Base-by-base conservation (phyloP, 1,140 invertebrate genomes). In the Stenopsyche tienmushanensis region DNA sequence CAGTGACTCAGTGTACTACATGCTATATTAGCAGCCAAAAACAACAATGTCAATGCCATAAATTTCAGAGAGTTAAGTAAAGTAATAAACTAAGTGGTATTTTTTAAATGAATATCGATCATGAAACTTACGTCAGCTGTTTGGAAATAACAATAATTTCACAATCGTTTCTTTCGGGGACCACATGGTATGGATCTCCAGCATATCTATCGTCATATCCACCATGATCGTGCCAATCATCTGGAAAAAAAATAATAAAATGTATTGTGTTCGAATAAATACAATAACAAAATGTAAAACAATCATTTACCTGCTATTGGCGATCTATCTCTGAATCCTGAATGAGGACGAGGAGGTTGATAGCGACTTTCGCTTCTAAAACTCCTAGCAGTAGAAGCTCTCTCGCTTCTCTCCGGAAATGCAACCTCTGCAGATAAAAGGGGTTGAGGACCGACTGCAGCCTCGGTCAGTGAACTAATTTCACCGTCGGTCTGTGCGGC, bases 121-220 rank as follows among this genome's bases (percentile, higher is more conserved):
- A 29, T 26, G 7, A 62, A 62, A 83, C 85, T 86, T 82, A 93
- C 91, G 90, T 92, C 50, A 93, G 83, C 7, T 80, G 75, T 76
- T 91, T 91, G 24, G 88, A 88, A 0, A 91, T 86, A 10, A 92
- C 90, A 70, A 94, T 91, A 58, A 94, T 93, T 79, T 94, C 92
- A 77, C 91, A 93, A 72, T 94, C 91, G 78, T 94, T 94, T 72
- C 87, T 82, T 42, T 89, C 84, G 42, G 80, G 73, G 5, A 80
- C 75, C 2, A 78, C 72, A n/a, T 83, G 71, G 47, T 72, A 77
- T 10, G 73, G 70, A 8, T 77, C 75, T 54, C 71, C 77, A 13
- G 58, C 58, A 65, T 57, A 64, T 17, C 47, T 24, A 34, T 49
- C 24, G 15, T 63, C 50, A 24, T 62, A 63, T 25, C 49, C 23